Evolutionary conservation across 1,140 invertebrate species (phyloP), one percentile per base, ranked within the genome.

Genomic region (Lordiphosa clarofinis): DNA sequence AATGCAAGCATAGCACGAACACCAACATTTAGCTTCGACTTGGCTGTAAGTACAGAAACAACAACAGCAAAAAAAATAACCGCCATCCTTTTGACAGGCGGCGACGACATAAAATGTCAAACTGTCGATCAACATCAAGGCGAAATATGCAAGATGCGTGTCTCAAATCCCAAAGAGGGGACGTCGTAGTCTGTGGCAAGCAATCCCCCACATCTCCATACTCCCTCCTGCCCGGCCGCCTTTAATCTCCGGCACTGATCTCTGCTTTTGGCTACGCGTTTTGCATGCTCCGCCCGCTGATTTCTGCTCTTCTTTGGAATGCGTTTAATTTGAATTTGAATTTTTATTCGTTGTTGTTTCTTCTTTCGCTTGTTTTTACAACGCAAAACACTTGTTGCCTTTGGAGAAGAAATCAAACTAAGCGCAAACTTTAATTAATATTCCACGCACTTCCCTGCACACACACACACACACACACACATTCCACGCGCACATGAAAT

Each of bases 51-150:
- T 50, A 37, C 48, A 37, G 33, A 12, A 43, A 33, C n/a, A 46
- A 47, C 5, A 53, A 69, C 50, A 57, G 37, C 43, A 68, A 73
- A 65, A 73, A 65, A 72, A 73, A 19, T 70, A 74, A 70, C 66
- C 61, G 56, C 54, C 76, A 71, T 72, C 65, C 76, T 82, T 73
- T 42, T 73, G 68, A 84, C 78, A 82, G 68, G 39, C 73, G 61
- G 73, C 78, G 64, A 84, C 78, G 78, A 73, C 78, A 82, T 82
- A 76, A 82, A 82, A 65, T 84, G 78, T 82, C 78, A 82, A 82
- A 78, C 78, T 84, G 78, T 82, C 78, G 78, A 82, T 84, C 78
- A 82, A 70, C 73, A 78, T 82, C 76, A 84, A 76, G 76, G 76
- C 76, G 78, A 81, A 81, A 84, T 76, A 84, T 76, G 68, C 76